Base-by-base conservation (phyloP, 2,113 vertebrate species). In the Neolamprologus kungweensis region DNA sequence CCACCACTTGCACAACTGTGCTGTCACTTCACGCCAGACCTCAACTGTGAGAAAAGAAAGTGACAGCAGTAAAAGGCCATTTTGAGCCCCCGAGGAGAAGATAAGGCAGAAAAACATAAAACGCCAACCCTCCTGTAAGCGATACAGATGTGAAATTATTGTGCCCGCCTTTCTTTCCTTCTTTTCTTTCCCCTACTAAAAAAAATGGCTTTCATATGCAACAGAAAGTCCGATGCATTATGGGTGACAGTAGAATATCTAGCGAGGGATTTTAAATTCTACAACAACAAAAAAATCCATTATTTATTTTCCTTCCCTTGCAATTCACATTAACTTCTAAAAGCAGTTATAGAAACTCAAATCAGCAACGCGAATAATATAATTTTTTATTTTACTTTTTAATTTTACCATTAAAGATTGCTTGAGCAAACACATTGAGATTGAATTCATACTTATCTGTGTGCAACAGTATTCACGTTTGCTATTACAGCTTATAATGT, bases 31-130 rank as follows among this genome's bases (percentile, higher is more conserved):
- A 60, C 14, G 2, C 50, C 80, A 50, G 83, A 81, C 84, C 63
- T 83, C 57, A 90, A 68, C 80, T 50, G 31, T n/a, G 50, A 88
- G 85, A 82, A 89, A 75, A 75, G 83, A 80, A 90, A 85, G 82
- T 58, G 90, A 92, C 91, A 71, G 80, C 51, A 31, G 75, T 83
- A 89, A 92, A 91, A 90, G 88, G 88, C 71, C 91, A 89, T 78
- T 89, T 84, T 85, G 31, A 89, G 47, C 54, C 84, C 89, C 91
- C 13, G 3, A 9, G 71, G 82, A 79, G 71, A 80, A 68, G 78
- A 86, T 60, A 51, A 75, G 50, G 37, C 81, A 58, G 82, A 82
- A 82, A 82, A 60, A 79, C 71, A 85, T 35, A 54, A 84, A 50
- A 89, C 9, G 16, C 31, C 37, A 16, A 9, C 37, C 31, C 28